Percentiles rank a stretch among this genome's conserved stretches.
Evolutionary conservation across 2,113 vertebrate species (phyloP).

Genomic region (Emydocephalus ijimae): DNA sequence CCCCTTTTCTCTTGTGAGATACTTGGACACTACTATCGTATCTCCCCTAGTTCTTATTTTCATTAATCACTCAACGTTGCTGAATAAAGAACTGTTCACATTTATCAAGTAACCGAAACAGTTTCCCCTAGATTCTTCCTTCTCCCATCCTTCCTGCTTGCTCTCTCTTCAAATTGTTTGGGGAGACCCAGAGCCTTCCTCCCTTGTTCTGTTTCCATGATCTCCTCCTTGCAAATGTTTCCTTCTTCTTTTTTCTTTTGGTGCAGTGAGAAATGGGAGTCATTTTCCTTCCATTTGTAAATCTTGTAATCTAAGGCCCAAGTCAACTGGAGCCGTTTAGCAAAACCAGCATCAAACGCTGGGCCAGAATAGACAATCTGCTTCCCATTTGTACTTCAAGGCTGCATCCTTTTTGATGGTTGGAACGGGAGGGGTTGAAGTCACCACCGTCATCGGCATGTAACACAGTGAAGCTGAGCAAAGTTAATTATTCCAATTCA

Average conservation of each 20-base stretch:
- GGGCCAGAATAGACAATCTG: conserved; percentile 90
- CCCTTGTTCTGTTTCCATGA: background rate
- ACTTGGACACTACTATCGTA: background rate
- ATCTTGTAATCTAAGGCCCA: conserved; percentile 95
- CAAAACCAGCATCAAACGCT: conserved; percentile 78
- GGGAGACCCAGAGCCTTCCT: conserved; percentile 29
- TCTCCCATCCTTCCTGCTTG: conserved; percentile 22
- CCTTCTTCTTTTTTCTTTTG: conserved; percentile 61
- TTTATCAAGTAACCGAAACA: background rate
- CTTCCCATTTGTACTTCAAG: conserved; percentile 96
- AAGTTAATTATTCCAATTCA: conserved; percentile 73
- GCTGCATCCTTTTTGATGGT: conserved; percentile 87
- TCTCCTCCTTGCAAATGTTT: conserved; percentile 72
- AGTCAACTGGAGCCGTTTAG: conserved; percentile 83
- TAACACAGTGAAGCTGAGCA: conserved; percentile 76
- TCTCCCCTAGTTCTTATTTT: background rate
- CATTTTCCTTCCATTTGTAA: conserved; percentile 95
- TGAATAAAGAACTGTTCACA: background rate
- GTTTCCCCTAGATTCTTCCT: conserved; percentile 13
- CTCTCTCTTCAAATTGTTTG: conserved; percentile 18
- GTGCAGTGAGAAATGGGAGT: background rate
- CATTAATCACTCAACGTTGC: background rate
- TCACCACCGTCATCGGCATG: conserved; percentile 84
- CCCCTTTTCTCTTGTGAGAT: background rate
- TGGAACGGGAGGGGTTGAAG: conserved; percentile 71